phyloP scores from a whole-genome alignment of 2,797 vertebrate genomes.

The Chaetodon trifasciatus region DNA sequence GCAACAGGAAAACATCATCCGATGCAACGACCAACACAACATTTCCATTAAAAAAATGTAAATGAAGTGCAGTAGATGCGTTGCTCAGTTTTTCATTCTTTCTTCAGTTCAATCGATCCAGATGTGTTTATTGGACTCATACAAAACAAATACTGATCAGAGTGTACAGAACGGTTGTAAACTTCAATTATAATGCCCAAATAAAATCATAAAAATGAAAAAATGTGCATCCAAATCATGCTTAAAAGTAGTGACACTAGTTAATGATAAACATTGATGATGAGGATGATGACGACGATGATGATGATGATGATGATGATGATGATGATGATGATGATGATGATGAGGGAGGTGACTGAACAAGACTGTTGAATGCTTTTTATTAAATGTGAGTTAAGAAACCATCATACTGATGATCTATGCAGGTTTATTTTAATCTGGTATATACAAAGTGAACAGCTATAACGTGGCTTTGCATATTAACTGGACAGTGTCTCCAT shows the following conservation, averaged over 20 bases:
- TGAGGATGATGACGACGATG: background rate
- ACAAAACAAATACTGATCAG: background rate
- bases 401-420: conserved; percentile 27
- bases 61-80: background rate
- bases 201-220: background rate
- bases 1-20: conserved; percentile 11
- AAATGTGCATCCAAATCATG: background rate
- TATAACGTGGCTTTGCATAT: conserved; percentile 34
- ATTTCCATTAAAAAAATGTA: background rate
- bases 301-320: background rate
- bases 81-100: background rate
- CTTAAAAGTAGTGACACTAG: too few species aligned
- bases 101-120: background rate
- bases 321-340: too few species aligned
- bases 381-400: conserved; percentile 39
- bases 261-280: background rate
- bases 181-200: background rate
- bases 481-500: conserved; percentile 32
- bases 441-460: conserved; percentile 70
- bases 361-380: too few species aligned
- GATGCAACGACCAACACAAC: background rate
- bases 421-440: conserved; percentile 57
- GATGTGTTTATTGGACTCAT: background rate
- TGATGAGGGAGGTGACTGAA: too few species aligned
- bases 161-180: background rate